Evolutionary conservation across 2,797 vertebrate genomes (phyloP), one percentile per base, ranked within the genome.

Genomic region (Pangasius djambal): DNA sequence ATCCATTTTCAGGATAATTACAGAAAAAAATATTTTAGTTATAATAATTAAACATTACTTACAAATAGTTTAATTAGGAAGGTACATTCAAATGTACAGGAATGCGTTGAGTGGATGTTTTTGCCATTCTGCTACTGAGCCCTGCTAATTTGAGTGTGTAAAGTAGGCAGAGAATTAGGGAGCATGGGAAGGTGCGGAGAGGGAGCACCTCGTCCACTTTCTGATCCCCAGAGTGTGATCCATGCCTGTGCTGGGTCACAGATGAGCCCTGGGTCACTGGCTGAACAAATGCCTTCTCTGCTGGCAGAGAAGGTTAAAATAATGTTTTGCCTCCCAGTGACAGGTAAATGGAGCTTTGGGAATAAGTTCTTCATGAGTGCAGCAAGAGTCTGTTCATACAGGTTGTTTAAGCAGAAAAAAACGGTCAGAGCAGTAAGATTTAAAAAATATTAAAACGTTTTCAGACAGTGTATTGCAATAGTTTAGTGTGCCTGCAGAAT

Each of bases 221-320:
- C 72, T 48, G 40, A 63, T 90, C 69, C 69, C 91, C 87, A 91
- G 88, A 88, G 92, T 86, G 88, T 88, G 88, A 88, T 85, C 37
- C 28, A 70, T 92, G 88, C 91, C 92, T 94, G 93, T 94, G 92
- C 93, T 91, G 94, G 95, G 97, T 97, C 97, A 98, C 95, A 97
- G 97, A 97, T 96, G 96, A 97, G 96, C 95, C 95, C 92, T 93
- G 96, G 97, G 97, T 98, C 97, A 97, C 85, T 90, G 95, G 95
- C 95, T 96, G 95, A 94, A 95, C 94, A 95, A 96, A 95, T 94
- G 92, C 95, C 95, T 94, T 94, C 94, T 92, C 92, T 92, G 92
- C 92, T 92, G 94, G 93, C 94, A 93, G 91, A 90, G 75, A 91
- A 93, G 95, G 96, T 97, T 96, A 96, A 91, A 77, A 96, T 95